These are phyloP conservation scores for Apodemia mormo DNA, from an alignment of 2,888 invertebrate species.

Conservation along the genomic window DNA sequence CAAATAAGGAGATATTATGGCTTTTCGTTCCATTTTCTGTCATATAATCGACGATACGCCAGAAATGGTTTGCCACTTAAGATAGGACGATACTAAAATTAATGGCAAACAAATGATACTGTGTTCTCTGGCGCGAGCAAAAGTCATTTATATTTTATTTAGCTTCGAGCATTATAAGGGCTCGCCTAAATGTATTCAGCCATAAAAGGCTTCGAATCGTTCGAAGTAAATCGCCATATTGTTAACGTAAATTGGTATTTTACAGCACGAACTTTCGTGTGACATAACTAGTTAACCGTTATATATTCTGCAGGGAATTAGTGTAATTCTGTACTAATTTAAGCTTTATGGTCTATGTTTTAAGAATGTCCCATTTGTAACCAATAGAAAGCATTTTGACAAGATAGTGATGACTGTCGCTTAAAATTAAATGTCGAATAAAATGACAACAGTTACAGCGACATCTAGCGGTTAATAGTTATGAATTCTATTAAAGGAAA, in stretches of 20 bases:
- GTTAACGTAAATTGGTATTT: conserved; percentile 77
- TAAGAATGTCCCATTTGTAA: conserved; percentile 26
- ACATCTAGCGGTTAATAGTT: conserved; percentile 53
- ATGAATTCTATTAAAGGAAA: conserved; percentile 29
- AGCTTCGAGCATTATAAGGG: conserved; percentile 54
- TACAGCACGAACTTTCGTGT: conserved; percentile 69
- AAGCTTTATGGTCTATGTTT: conserved; percentile 26
- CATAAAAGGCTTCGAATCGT: conserved; percentile 69
- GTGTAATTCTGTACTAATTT: conserved; percentile 22
- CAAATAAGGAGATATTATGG: conserved; percentile 22
- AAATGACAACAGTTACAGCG: conserved; percentile 60
- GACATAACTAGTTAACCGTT: conserved; percentile 56
- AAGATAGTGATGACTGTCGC: conserved; percentile 36
- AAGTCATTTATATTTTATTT: conserved; percentile 54
- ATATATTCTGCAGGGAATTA: conserved; percentile 34
- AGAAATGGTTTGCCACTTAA: conserved; percentile 35
- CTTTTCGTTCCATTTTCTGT: conserved; percentile 19
- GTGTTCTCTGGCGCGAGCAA: conserved; percentile 42
- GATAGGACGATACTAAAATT: conserved; percentile 55
- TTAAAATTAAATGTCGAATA: conserved; percentile 64
- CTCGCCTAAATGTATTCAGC: conserved; percentile 64
- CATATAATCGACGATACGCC: conserved; percentile 23
- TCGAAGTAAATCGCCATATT: conserved; percentile 72
- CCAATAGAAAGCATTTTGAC: conserved; percentile 27
- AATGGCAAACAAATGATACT: conserved; percentile 54